Evolutionary conservation across 2,113 vertebrate species (phyloP).

Genomic region (Hymenochirus boettgeri): DNA sequence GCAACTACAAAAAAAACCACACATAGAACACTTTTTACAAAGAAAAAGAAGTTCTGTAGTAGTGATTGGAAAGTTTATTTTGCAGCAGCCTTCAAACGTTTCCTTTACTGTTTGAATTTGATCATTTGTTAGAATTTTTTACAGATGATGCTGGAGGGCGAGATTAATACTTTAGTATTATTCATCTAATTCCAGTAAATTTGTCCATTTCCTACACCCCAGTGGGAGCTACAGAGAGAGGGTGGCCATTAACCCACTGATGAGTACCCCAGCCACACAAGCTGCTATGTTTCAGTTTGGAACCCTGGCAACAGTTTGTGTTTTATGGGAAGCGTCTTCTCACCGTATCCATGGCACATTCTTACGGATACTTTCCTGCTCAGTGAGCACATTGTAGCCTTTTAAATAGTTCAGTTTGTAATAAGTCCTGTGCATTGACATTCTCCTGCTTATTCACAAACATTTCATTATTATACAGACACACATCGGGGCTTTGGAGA

Average conservation of each 20-base stretch:
- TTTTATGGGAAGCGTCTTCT: constrained; percentile 6
- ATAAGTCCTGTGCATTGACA: background rate
- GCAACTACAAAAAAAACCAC: too few species aligned
- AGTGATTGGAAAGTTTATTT: too few species aligned
- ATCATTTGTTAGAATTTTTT: too few species aligned
- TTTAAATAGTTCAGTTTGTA: constrained; percentile 1
- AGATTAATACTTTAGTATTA: too few species aligned
- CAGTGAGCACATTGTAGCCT: constrained; percentile 15
- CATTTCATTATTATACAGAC: background rate
- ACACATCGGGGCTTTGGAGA: background rate
- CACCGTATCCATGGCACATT: constrained; percentile 26
- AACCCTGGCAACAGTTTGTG: constrained; percentile 14
- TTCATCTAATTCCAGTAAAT: too few species aligned
- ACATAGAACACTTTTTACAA: too few species aligned
- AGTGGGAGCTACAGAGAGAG: background rate
- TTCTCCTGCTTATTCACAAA: too few species aligned
- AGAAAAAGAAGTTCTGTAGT: too few species aligned
- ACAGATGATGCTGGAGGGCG: too few species aligned
- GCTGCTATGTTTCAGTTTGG: background rate
- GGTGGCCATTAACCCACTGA: background rate
- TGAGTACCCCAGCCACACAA: background rate
- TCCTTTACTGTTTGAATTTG: too few species aligned
- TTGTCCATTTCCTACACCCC: too few species aligned
- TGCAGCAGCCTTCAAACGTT: too few species aligned
- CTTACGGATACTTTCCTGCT: constrained; percentile 18